These are phyloP conservation scores for Caradrina kadenii DNA, from an alignment of 2,888 invertebrate genomes.

Conservation along the genomic window DNA sequence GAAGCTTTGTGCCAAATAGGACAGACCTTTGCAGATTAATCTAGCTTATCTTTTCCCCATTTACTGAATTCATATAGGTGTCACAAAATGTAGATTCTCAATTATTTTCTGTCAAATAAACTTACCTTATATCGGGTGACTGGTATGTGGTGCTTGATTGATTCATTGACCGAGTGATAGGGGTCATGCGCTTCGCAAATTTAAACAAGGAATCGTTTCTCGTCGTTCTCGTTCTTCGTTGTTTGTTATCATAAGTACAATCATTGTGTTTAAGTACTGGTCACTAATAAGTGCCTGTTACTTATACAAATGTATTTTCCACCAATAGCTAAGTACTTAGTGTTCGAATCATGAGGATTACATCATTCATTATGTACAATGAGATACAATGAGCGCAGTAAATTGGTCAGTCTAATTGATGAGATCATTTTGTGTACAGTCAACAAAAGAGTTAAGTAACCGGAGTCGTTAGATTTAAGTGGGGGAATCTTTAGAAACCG, in stretches of 20 bases:
- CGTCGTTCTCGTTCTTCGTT: too few relatives aligned
- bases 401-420: constrained; percentile 41
- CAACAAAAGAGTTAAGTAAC: too few relatives aligned
- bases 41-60: constrained; percentile 11
- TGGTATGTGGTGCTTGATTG: too few relatives aligned
- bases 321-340: not conserved
- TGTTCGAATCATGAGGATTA: constrained; percentile 14
- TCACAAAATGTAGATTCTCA: not conserved
- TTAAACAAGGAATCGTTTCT: too few relatives aligned
- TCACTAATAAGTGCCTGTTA: too few relatives aligned
- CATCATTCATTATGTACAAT: constrained; percentile 43
- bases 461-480: too few relatives aligned
- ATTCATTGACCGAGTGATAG: too few relatives aligned
- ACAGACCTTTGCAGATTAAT: constrained; percentile 32
- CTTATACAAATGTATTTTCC: not conserved
- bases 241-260: too few relatives aligned
- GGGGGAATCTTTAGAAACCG: too few relatives aligned
- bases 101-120: not conserved
- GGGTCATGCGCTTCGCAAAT: too few relatives aligned
- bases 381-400: constrained; percentile 33
- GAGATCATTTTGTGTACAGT: constrained; percentile 43
- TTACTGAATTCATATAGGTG: constrained; percentile 6
- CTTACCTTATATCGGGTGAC: not conserved
- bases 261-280: too few relatives aligned
- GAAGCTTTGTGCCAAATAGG: constrained; percentile 31